Evolutionary conservation across 1,140 invertebrate genomes (phyloP).

Genomic region (Tetramorium parvispinum): DNA sequence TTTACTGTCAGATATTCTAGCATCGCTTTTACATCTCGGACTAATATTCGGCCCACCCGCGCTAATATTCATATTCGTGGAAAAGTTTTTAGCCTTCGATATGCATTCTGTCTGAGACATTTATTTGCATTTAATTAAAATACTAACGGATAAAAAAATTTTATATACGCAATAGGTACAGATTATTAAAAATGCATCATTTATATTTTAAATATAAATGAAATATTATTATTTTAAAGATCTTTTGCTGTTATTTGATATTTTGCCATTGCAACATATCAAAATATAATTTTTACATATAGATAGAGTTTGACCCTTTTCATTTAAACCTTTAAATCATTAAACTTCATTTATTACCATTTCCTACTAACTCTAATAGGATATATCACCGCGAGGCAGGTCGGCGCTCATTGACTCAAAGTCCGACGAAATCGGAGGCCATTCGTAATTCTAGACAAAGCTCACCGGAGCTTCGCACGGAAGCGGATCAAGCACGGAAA

Average conservation of each 20-base stretch:
- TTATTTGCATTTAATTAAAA: conserved; percentile 39
- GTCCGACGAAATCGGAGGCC: background rate
- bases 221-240: background rate
- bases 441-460: background rate
- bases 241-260: background rate
- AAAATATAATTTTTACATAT: background rate
- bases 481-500: conserved; percentile 70
- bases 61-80: conserved; percentile 31
- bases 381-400: background rate
- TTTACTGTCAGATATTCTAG: conserved; percentile 18
- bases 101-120: background rate
- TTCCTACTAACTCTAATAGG: background rate
- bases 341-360: conserved; percentile 1
- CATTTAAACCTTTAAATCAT: background rate
- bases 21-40: background rate
- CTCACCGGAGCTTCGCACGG: background rate
- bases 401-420: background rate
- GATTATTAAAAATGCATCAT: background rate
- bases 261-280: background rate
- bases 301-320: background rate
- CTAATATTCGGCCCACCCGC: background rate
- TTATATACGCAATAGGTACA: background rate
- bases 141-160: background rate
- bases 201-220: background rate
- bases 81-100: background rate